Evolutionary conservation across 2,113 vertebrate genomes (phyloP).

Genomic region (Phylloscopus whistleri): DNA sequence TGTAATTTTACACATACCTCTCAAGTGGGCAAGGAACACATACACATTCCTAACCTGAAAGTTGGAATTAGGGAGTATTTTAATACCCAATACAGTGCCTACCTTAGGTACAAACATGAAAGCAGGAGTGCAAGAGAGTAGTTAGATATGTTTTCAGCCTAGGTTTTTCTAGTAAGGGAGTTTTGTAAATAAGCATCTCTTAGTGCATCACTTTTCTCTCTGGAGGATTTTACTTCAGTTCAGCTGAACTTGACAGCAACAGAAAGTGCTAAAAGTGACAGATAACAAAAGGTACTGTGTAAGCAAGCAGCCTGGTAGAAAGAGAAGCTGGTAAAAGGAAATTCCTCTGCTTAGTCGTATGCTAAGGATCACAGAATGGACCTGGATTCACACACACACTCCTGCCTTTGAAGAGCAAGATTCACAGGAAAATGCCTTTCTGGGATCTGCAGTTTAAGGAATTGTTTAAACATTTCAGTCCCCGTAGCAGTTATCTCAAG

Average conservation of each 20-base stretch:
- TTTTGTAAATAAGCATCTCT: background rate
- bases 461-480: background rate
- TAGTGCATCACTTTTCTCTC: background rate
- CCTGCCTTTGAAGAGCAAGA: background rate
- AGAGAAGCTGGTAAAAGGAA: background rate
- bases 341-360: background rate
- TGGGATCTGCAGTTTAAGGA: background rate
- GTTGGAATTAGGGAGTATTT: background rate
- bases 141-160: background rate
- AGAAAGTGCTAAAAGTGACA: background rate
- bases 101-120: background rate
- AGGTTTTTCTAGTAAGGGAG: background rate
- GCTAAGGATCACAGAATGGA: background rate
- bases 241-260: background rate
- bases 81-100: background rate
- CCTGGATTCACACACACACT: rapidly evolving
- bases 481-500: background rate
- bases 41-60: background rate
- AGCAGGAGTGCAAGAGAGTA: background rate
- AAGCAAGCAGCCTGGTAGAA: background rate
- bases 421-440: background rate
- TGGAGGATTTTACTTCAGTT: background rate
- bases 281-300: background rate
- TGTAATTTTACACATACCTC: background rate
- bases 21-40: background rate